A percentile compares a stretch with the other conserved stretches of the same genome.
These are phyloP conservation scores for Tragopan temminckii DNA, from an alignment of 2,797 vertebrate genomes.

Conservation along the genomic window DNA sequence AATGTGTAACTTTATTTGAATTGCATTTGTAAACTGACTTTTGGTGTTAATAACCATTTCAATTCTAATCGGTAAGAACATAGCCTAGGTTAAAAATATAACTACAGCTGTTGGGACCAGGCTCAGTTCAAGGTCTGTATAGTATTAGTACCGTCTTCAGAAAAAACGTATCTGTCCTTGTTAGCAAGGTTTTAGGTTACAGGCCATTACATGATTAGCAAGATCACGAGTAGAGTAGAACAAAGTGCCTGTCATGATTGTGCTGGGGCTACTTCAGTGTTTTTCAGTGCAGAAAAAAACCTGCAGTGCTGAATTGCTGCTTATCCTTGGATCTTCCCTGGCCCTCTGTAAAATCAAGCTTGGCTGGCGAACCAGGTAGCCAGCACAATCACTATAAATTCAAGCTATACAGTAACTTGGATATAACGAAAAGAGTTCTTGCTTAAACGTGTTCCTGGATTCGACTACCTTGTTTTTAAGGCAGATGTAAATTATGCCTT, in stretches of 20 bases:
- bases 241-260: background rate
- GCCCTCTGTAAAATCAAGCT: background rate
- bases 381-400: background rate
- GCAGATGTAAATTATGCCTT: background rate
- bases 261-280: background rate
- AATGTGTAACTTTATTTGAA: slow-evolving; percentile 35
- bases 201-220: background rate
- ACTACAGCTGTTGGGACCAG: slow-evolving; percentile 47
- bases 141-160: slow-evolving; percentile 24
- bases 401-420: background rate
- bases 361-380: background rate
- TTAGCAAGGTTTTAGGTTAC: slow-evolving; percentile 21
- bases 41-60: slow-evolving; percentile 47
- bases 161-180: background rate
- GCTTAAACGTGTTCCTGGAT: slow-evolving; percentile 18
- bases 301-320: background rate
- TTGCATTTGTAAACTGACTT: slow-evolving; percentile 35
- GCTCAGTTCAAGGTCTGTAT: slow-evolving; percentile 26
- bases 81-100: slow-evolving; percentile 59
- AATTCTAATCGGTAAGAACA: slow-evolving; percentile 50
- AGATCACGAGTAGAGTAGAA: slow-evolving; percentile 10
- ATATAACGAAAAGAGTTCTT: slow-evolving; percentile 12
- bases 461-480: background rate
- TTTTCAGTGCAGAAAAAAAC: background rate
- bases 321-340: background rate